Evolutionary conservation across 2,888 invertebrate species (phyloP).

Genomic region (Smittia aterrima): DNA sequence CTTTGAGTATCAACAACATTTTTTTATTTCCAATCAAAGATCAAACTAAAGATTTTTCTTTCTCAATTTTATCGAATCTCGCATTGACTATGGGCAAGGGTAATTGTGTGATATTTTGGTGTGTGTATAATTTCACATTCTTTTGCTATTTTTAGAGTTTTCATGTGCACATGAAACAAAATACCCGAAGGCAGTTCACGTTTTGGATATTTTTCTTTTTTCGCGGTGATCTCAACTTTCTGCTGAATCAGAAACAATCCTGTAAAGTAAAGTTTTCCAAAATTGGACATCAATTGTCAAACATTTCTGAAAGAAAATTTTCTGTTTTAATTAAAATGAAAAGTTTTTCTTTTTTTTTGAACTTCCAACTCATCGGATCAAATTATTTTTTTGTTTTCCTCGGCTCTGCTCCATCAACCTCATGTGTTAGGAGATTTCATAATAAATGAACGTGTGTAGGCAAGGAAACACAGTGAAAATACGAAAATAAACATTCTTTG

Average conservation of each 20-base stretch:
- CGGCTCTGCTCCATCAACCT: no score
- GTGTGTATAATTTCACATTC: conserved; percentile 20
- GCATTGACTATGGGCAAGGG: conserved; percentile 10
- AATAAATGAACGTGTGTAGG: conserved; percentile 25
- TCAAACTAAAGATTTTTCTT: not conserved
- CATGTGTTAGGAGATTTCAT: not conserved
- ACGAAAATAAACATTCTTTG: conserved; percentile 6
- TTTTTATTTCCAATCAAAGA: not conserved
- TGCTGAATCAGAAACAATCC: not conserved
- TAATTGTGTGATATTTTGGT: not conserved
- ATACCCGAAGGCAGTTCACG: not conserved
- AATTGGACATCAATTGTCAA: no score
- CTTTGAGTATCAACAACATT: not conserved
- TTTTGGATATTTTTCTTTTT: not conserved
- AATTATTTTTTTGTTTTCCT: not conserved
- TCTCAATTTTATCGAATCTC: not conserved
- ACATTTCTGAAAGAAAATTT: no score
- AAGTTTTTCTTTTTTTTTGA: no score
- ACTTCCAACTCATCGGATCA: not conserved
- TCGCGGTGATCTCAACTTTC: not conserved
- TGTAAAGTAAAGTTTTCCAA: not conserved
- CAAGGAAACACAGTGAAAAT: not conserved
- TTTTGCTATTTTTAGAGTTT: conserved; percentile 3
- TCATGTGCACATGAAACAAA: conserved; percentile 11
- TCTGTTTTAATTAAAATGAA: no score